Base-by-base conservation (phyloP, 1,140 invertebrate genomes). In the Orius laevigatus region DNA sequence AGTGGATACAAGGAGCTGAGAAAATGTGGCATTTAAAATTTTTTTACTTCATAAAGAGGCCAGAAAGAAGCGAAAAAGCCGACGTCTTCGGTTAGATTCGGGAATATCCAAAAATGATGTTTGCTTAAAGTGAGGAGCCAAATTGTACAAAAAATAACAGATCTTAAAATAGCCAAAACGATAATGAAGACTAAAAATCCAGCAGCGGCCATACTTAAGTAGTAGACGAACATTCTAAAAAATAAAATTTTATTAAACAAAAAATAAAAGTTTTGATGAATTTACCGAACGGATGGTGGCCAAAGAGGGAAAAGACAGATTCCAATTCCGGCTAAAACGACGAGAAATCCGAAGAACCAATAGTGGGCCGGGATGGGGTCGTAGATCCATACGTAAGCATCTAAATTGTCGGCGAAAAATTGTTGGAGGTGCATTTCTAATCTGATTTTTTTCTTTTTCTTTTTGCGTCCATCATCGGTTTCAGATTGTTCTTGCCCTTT, bases 301-400 rank as follows among this genome's bases (percentile, higher is more conserved):
- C 95, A 99, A 41, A 99, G 64, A 11, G 95, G 95, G 67, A 98
- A 98, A 53, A 98, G 73, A 69, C 95, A 98, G 25, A 98, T 77
- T n/a, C 78, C 84, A 58, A 97, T 92, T 40, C 88, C 86, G 34
- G 85, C 93, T 44, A 97, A 66, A 15, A 98, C 87, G 50, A 98
- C 71, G 0, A 93, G 68, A 18, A 83, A 74, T 42, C 95, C 95
- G 60, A 93, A 85, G 53, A 97, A 70, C 81, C 93, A 98, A 61
- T 96, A 96, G 68, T 91, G 89, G 50, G 92, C 76, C 8, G 93
- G 91, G 58, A 95, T 91, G 3, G 94, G 94, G 65, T 98, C 94
- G 68, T 96, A 99, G 49, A 98, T 84, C 96, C 96, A 98, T 11
- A 98, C 94, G 68, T 97, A 99, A 2, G 94, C 87, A 68, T 97